Conservation (phyloP, 2,888 invertebrate genomes). For the Ennomos fuscantarius region DNA sequence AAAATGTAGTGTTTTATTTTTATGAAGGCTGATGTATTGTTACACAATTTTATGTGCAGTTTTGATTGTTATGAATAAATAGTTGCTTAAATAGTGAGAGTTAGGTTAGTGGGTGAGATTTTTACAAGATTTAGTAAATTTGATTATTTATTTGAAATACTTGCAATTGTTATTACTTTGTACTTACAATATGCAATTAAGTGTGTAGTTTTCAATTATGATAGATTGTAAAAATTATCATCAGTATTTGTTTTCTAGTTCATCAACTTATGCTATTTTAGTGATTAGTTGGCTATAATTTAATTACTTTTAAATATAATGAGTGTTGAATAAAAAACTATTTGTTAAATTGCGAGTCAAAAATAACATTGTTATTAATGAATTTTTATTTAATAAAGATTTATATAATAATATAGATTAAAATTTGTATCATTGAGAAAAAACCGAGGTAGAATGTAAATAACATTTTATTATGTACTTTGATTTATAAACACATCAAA, state of each 20-base stretch:
- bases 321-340: slow-evolving; percentile 29
- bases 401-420: slow-evolving; percentile 39
- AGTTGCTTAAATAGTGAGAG: no score
- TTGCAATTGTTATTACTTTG: no score
- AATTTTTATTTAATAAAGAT: slow-evolving; percentile 40
- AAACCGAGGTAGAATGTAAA: slow-evolving; percentile 31
- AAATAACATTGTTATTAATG: slow-evolving; percentile 18
- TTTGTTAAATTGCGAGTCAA: slow-evolving; percentile 29
- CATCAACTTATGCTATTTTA: slow-evolving; percentile 28
- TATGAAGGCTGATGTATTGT: no score
- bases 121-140: no score
- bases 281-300: slow-evolving; percentile 14
- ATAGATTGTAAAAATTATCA: slow-evolving; percentile 15
- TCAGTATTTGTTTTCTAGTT: slow-evolving; percentile 50
- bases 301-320: slow-evolving; percentile 35
- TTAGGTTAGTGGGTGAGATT: no score
- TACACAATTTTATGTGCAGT: no score
- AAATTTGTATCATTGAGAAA: slow-evolving; percentile 35
- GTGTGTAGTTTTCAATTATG: no score
- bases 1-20: no score
- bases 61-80: no score
- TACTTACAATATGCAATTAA: no score
- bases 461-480: slow-evolving; percentile 38
- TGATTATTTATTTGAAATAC: no score
- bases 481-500: slow-evolving; percentile 42